Conservation (phyloP, 2,113 vertebrate species). For the Cephalopterus ornatus region DNA sequence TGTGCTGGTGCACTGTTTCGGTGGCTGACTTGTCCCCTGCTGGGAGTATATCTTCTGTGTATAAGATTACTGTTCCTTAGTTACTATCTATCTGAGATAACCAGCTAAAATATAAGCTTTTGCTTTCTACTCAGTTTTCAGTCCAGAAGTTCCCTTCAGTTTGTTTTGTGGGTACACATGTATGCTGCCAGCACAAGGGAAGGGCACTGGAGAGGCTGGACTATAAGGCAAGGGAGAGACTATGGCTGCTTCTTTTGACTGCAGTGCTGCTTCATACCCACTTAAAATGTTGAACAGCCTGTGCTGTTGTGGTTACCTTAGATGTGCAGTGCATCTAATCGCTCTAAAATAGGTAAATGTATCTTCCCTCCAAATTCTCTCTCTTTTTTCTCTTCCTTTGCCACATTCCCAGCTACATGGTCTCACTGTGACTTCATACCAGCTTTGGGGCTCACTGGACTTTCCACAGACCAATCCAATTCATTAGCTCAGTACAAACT, state of each 20-base stretch:
- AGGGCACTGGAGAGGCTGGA: not conserved
- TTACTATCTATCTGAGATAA: not conserved
- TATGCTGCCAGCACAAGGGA: not conserved
- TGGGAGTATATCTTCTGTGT: not conserved
- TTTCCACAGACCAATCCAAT: not conserved
- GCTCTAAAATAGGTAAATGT: not conserved
- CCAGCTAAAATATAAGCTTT: not conserved
- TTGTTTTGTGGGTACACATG: not conserved
- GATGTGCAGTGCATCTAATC: not conserved
- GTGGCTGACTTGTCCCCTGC: not conserved
- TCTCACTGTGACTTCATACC: not conserved
- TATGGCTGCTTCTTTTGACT: not conserved
- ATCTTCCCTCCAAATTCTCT: not conserved
- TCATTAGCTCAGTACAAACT: not conserved
- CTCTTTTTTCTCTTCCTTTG: not conserved
- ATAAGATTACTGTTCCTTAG: not conserved
- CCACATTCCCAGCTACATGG: not conserved
- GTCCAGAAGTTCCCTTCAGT: not conserved
- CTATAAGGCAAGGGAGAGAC: not conserved
- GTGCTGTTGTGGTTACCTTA: not conserved
- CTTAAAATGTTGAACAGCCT: not conserved
- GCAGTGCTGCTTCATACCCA: not conserved
- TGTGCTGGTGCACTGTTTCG: not conserved
- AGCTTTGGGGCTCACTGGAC: not conserved
- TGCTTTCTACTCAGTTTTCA: not conserved